A percentile compares a stretch with the other conserved stretches of the same genome.
phyloP scores from a whole-genome alignment of 2,888 invertebrate genomes.

The Dastarcus helophoroides region DNA sequence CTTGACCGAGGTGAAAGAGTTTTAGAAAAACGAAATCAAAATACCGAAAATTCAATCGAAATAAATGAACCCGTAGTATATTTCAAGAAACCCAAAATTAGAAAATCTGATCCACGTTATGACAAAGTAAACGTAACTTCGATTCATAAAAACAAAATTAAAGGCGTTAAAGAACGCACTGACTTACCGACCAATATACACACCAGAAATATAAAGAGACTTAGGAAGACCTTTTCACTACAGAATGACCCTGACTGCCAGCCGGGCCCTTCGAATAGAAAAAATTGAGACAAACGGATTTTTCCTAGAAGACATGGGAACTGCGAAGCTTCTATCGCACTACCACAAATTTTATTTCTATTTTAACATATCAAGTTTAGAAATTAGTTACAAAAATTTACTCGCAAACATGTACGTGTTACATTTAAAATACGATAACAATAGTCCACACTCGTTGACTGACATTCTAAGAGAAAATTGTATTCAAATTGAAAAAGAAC shows the following conservation, averaged over 20 bases:
- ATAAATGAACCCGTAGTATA: constrained; percentile 11
- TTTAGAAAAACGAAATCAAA: constrained; percentile 10
- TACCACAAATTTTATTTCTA: constrained; percentile 19
- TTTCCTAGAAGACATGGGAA: constrained; percentile 11
- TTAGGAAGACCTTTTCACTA: constrained; percentile 13
- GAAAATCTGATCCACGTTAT: constrained; percentile 12
- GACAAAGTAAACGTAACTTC: constrained; percentile 14
- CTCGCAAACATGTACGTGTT: constrained; percentile 12
- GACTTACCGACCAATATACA: constrained; percentile 11
- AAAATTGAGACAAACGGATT: constrained; percentile 11
- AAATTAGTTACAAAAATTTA: constrained; percentile 12
- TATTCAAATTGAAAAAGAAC: constrained; percentile 3
- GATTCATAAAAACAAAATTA: constrained; percentile 12
- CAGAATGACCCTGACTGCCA: constrained; percentile 12
- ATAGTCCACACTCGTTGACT: constrained; percentile 2
- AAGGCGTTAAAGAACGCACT: constrained; percentile 12
- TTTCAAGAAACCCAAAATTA: constrained; percentile 11
- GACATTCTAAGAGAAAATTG: constrained; percentile 6
- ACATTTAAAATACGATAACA: constrained; percentile 8
- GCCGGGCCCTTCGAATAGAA: constrained; percentile 14
- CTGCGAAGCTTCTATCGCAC: no score
- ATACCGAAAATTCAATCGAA: constrained; percentile 4
- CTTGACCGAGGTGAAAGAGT: constrained; percentile 9
- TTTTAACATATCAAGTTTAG: constrained; percentile 14
- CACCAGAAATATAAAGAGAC: constrained; percentile 13